A percentile compares a stretch with the other conserved stretches of the same genome.
phyloP scores from a whole-genome alignment of 2,113 vertebrate species.

The Sarotherodon lohbergeri region DNA sequence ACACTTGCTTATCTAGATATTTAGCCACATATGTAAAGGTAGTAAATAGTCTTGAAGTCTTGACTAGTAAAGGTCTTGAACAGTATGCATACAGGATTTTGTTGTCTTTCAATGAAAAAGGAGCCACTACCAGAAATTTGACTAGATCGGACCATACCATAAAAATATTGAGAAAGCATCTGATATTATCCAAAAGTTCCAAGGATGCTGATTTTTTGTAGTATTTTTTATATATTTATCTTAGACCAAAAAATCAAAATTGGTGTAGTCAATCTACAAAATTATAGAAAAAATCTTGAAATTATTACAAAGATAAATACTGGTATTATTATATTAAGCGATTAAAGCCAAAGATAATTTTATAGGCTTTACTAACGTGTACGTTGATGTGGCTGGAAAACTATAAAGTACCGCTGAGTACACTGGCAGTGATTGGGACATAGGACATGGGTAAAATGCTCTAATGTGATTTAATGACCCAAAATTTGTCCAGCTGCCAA shows the following conservation, averaged over 20 bases:
- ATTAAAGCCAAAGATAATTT: background rate
- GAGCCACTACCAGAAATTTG: background rate
- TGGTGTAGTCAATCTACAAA: background rate
- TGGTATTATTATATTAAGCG: background rate
- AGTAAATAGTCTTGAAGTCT: too few species aligned
- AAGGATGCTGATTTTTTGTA: background rate
- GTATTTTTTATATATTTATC: background rate
- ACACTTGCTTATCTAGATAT: background rate
- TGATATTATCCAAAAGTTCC: background rate
- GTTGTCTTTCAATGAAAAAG: background rate
- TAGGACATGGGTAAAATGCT: slow-evolving; percentile 25
- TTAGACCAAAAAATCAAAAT: background rate
- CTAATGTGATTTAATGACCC: slow-evolving; percentile 48
- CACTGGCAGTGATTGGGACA: background rate
- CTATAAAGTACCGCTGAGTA: background rate
- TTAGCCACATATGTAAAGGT: background rate
- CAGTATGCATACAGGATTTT: background rate
- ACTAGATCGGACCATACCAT: background rate
- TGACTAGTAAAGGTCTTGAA: background rate
- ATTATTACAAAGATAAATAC: background rate
- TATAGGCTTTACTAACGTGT: background rate
- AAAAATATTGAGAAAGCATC: background rate
- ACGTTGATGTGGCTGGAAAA: background rate
- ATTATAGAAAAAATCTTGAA: background rate
- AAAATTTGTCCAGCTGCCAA: slow-evolving; percentile 45